Evolutionary conservation across 2,113 vertebrate genomes (phyloP), one percentile per base, ranked within the genome.

Genomic region (Crotalus viridis): DNA sequence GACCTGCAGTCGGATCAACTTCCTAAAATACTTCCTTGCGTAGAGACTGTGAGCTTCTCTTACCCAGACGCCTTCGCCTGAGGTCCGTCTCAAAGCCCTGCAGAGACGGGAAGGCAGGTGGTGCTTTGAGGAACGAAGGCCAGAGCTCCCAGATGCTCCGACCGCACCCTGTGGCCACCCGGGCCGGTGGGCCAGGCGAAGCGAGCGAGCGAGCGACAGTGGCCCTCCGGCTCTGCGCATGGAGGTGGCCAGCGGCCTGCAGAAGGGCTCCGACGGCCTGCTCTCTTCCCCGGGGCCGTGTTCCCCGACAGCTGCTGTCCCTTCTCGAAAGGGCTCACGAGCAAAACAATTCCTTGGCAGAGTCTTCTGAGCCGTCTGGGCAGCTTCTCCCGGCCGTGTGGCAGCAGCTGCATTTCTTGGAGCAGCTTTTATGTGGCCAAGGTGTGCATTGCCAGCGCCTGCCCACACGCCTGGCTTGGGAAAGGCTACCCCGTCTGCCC

Each of bases 201-300:
- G n/a, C 2, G 15, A 33, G 5, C 2, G 69, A 28, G n/a, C 2
- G 15, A 28, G n/a, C 0, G 15, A 33, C 39, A 2, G 69, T 17
- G 64, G n/a, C 64, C 64, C 13, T 74, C 0, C 0, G 28, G 28
- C 64, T 33, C 64, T 69, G 64, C 12, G 33, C 33, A 1, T 28
- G 33, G 90, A 46, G 69, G 13, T 54, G 56, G 69, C 51, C 52
- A 10, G 33, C 10, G 15, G 52, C 17, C 3, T 57, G 22, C 10
- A 3, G n/a, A 8, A 19, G 0, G 64, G 17, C 28, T 26, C 51
- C 51, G 4, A 4, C 3, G 28, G 3, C 74, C 24, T 6, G 4
- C 51, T 43, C 86, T 3, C 90, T 26, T 56, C 26, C 43, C 21
- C 12, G 3, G 64, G 12, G 8, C 21, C 33, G 1, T 13, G 12